phyloP scores from a whole-genome alignment of 1,140 invertebrate species.

The Pachyrhynchus sulphureomaculatus region DNA sequence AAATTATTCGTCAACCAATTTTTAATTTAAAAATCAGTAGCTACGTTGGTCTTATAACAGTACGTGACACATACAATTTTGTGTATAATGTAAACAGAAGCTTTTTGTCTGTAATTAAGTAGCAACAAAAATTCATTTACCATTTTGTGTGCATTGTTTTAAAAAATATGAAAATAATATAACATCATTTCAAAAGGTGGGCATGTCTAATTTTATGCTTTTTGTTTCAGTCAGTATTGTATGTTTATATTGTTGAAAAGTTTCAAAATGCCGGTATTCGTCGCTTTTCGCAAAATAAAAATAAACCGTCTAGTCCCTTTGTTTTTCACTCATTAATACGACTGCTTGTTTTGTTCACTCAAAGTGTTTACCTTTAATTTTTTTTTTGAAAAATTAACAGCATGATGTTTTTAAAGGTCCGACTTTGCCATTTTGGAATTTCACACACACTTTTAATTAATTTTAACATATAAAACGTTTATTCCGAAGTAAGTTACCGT shows the following conservation, averaged over 20 bases:
- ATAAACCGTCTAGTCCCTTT: slow-evolving; percentile 2
- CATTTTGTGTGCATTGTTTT: slow-evolving; percentile 20
- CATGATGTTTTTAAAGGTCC: slow-evolving; percentile 14
- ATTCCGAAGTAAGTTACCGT: not conserved
- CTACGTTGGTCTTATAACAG: no score
- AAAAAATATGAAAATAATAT: not conserved
- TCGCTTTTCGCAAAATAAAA: slow-evolving; percentile 15
- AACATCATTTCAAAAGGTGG: slow-evolving; percentile 6
- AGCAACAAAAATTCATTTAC: slow-evolving; percentile 2
- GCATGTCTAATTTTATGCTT: slow-evolving; percentile 35
- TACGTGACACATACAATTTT: no score
- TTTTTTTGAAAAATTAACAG: slow-evolving; percentile 17
- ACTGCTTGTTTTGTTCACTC: slow-evolving; percentile 18
- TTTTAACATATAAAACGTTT: not conserved
- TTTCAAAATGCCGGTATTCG: slow-evolving; percentile 6
- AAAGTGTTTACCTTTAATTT: slow-evolving; percentile 15
- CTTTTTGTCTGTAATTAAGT: no score
- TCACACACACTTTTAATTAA: not conserved
- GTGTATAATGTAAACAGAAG: no score
- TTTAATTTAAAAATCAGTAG: no score
- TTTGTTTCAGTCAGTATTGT: slow-evolving; percentile 46
- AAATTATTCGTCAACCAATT: no score
- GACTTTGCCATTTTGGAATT: not conserved
- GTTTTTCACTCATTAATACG: slow-evolving; percentile 25
- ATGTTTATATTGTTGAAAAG: slow-evolving; percentile 41